Percentiles rank a stretch among this genome's conserved stretches.
Evolutionary conservation across 2,113 vertebrate genomes (phyloP).

Genomic region (Catharus fuscescens): DNA sequence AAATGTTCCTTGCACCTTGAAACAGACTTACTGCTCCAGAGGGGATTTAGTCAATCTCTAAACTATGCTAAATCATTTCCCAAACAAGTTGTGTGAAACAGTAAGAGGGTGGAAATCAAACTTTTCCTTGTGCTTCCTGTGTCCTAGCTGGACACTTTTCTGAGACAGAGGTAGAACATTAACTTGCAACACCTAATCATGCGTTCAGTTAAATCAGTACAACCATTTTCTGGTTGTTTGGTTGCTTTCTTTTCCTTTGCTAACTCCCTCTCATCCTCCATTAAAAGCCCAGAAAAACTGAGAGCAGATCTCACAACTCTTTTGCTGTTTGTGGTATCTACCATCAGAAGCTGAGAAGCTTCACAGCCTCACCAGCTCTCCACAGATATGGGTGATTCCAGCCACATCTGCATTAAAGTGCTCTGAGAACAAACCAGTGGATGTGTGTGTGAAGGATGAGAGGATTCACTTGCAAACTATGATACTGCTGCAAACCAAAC

Average conservation of each 20-base stretch:
- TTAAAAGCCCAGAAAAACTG: not conserved
- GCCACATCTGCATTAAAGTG: not conserved
- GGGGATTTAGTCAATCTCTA: constrained; percentile 18
- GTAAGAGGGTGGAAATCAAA: not conserved
- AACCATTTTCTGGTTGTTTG: not conserved
- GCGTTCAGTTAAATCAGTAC: not conserved
- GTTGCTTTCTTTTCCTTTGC: not conserved
- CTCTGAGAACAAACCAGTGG: not conserved
- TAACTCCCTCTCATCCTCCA: not conserved
- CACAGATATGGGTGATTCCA: not conserved
- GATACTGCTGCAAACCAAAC: not conserved
- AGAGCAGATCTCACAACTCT: not conserved
- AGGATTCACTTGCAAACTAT: not conserved
- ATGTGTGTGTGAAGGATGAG: not conserved
- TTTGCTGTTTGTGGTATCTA: not conserved
- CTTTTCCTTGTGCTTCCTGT: not conserved
- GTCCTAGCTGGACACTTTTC: not conserved
- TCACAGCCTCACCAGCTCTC: not conserved
- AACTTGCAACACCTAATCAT: not conserved
- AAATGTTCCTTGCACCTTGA: constrained; percentile 30
- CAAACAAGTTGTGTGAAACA: not conserved
- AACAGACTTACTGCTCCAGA: not conserved
- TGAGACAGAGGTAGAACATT: not conserved
- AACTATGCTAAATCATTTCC: not conserved
- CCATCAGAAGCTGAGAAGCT: not conserved